phyloP scores from a whole-genome alignment of 1,140 invertebrate species.

The Drosophila oshimai region DNA sequence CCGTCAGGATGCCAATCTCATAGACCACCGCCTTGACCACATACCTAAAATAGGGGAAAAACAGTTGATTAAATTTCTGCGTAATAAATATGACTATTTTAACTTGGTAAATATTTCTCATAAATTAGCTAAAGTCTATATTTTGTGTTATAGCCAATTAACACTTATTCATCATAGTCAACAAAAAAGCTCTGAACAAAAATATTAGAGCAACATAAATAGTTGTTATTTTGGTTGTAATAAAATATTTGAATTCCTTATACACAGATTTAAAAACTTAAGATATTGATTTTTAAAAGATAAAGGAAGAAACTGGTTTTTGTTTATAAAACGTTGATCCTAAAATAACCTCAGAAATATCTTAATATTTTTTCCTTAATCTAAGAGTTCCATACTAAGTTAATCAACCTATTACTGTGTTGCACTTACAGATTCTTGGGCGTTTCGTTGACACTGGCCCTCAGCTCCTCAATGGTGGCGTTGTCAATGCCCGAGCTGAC shows the following conservation, averaged over 20 bases:
- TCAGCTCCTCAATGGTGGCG: slow-evolving; percentile 62
- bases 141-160: not conserved
- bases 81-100: not conserved
- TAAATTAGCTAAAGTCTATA: not conserved
- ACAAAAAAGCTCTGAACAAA: too few relatives aligned
- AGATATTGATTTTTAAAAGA: too few relatives aligned
- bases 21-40: slow-evolving; percentile 85
- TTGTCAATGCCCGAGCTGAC: slow-evolving; percentile 67
- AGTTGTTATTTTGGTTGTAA: too few relatives aligned
- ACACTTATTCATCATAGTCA: not conserved
- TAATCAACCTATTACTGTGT: too few relatives aligned
- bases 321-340: too few relatives aligned
- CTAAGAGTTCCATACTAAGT: too few relatives aligned
- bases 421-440: slow-evolving; percentile 80
- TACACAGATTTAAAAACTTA: too few relatives aligned
- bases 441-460: slow-evolving; percentile 63
- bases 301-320: too few relatives aligned
- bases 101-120: not conserved
- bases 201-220: too few relatives aligned
- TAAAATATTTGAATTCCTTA: too few relatives aligned
- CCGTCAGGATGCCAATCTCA: slow-evolving; percentile 85
- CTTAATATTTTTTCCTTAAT: too few relatives aligned
- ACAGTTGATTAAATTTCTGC: not conserved
- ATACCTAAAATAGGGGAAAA: slow-evolving; percentile 79
- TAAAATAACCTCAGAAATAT: too few relatives aligned